Percentiles rank a stretch among this genome's conserved stretches.
phyloP scores from a whole-genome alignment of 2,113 vertebrate species.

The Merops nubicus region DNA sequence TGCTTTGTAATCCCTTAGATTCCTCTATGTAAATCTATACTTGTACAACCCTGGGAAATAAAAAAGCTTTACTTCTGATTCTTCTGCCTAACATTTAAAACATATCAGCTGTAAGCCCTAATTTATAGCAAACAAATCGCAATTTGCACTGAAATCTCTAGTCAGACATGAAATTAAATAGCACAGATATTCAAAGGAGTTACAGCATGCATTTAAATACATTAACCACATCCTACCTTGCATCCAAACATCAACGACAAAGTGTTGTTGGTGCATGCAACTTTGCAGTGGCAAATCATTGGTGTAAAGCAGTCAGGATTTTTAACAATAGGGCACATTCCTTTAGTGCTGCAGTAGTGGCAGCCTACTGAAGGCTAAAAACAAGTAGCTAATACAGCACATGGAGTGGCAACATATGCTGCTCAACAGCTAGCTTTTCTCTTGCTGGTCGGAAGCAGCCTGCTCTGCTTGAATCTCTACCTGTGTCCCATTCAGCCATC shows the following conservation, averaged over 20 bases:
- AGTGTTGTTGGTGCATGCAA: conserved; percentile 93
- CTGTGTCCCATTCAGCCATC: conserved; percentile 72
- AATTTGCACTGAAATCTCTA: conserved; percentile 54
- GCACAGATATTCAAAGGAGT: conserved; percentile 44
- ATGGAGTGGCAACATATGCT: conserved; percentile 72
- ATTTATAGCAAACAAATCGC: not conserved
- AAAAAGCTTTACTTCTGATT: conserved; percentile 10
- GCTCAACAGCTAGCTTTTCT: conserved; percentile 67
- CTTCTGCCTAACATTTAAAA: not conserved
- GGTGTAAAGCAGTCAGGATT: conserved; percentile 87
- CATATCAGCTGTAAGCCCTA: not conserved
- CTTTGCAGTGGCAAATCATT: conserved; percentile 96
- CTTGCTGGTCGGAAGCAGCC: conserved; percentile 63
- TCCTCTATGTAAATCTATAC: not conserved
- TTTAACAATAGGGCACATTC: conserved; percentile 91
- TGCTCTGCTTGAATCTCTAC: conserved; percentile 69
- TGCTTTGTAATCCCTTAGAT: not conserved
- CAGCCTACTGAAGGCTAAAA: conserved; percentile 73
- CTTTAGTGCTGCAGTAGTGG: conserved; percentile 78
- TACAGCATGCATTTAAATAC: conserved; percentile 71
- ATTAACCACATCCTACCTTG: conserved; percentile 86
- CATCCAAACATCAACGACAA: conserved; percentile 97
- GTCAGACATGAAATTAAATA: conserved; percentile 49
- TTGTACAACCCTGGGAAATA: not conserved
- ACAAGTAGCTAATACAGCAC: conserved; percentile 68